Evolutionary conservation across 1,140 invertebrate species (phyloP).

Genomic region (Lordiphosa clarofinis): DNA sequence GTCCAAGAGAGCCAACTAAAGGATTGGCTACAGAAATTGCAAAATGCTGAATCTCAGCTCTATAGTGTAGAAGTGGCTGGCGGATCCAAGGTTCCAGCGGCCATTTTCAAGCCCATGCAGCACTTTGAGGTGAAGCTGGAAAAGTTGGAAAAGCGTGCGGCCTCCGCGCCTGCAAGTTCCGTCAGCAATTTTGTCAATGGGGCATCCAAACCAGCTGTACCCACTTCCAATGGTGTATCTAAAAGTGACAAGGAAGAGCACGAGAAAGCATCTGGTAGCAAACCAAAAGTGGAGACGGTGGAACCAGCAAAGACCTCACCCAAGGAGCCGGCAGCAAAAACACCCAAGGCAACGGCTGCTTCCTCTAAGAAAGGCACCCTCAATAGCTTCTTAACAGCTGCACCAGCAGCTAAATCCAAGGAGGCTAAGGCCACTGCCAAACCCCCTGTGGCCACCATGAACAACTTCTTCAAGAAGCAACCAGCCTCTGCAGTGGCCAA

Average conservation of each 20-base stretch:
- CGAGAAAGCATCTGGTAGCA: conserved; percentile 10
- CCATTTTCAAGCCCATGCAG: conserved; percentile 64
- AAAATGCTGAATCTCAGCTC: conserved; percentile 53
- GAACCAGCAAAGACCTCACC: conserved; percentile 38
- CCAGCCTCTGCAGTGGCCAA: conserved; percentile 14
- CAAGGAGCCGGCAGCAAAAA: conserved; percentile 31
- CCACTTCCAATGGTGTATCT: conserved; percentile 10
- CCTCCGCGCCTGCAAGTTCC: neutral
- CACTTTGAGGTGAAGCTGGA: conserved; percentile 43
- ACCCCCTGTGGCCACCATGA: conserved; percentile 39
- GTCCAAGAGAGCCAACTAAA: conserved; percentile 56
- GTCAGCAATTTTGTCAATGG: conserved; percentile 25
- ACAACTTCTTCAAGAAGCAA: conserved; percentile 69
- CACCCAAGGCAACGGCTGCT: conserved; percentile 20
- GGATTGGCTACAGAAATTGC: conserved; percentile 61
- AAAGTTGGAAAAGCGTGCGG: conserved; percentile 27
- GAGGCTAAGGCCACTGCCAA: conserved; percentile 52
- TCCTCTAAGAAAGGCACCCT: conserved; percentile 55
- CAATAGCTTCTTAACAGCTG: conserved; percentile 53
- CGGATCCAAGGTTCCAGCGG: conserved; percentile 56
- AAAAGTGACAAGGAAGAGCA: conserved; percentile 27
- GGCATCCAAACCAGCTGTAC: neutral
- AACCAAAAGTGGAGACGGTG: conserved; percentile 16
- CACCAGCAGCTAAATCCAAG: conserved; percentile 37
- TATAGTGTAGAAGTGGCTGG: conserved; percentile 71